A percentile compares a stretch with the other conserved stretches of the same genome.
These are phyloP conservation scores for Spondyliosoma cantharus DNA, from an alignment of 2,797 vertebrate species.

Conservation along the genomic window DNA sequence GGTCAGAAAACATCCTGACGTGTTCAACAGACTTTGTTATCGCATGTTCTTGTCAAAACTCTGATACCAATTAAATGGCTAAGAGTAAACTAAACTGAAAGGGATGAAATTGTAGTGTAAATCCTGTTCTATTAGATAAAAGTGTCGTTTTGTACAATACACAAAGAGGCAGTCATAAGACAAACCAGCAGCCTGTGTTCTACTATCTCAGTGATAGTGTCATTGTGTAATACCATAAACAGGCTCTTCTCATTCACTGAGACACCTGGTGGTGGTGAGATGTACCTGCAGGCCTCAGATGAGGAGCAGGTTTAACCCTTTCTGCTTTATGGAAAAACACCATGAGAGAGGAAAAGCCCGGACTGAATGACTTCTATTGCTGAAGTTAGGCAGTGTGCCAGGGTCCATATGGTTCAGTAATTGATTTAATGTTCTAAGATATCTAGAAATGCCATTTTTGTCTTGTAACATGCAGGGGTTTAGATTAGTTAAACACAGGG, in stretches of 20 bases:
- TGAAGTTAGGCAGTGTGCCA: not conserved
- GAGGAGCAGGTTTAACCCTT: conserved; percentile 53
- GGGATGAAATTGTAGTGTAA: not conserved
- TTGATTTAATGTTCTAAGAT: not conserved
- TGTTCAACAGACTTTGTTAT: not conserved
- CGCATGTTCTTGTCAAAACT: not conserved
- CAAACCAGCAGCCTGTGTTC: conserved; percentile 16
- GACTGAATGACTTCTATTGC: conserved; percentile 1
- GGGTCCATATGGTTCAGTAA: not conserved
- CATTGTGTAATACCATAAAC: conserved; percentile 71
- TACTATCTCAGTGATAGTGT: conserved; percentile 27
- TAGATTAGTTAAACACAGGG: not conserved
- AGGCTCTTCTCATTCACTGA: conserved; percentile 73
- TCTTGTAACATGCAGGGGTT: not conserved
- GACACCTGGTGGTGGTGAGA: conserved; percentile 79
- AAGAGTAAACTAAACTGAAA: conserved; percentile 1
- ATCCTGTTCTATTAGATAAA: not conserved
- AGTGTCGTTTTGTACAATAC: not conserved
- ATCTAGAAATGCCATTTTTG: not conserved
- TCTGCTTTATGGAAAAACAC: conserved; percentile 71
- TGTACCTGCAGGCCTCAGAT: conserved; percentile 62
- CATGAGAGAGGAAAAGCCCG: conserved; percentile 12
- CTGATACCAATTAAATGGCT: not conserved
- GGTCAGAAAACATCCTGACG: conserved; percentile 81
- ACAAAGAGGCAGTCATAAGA: conserved; percentile 8